phyloP scores from a whole-genome alignment of 2,113 vertebrate genomes.

The Takifugu flavidus region DNA sequence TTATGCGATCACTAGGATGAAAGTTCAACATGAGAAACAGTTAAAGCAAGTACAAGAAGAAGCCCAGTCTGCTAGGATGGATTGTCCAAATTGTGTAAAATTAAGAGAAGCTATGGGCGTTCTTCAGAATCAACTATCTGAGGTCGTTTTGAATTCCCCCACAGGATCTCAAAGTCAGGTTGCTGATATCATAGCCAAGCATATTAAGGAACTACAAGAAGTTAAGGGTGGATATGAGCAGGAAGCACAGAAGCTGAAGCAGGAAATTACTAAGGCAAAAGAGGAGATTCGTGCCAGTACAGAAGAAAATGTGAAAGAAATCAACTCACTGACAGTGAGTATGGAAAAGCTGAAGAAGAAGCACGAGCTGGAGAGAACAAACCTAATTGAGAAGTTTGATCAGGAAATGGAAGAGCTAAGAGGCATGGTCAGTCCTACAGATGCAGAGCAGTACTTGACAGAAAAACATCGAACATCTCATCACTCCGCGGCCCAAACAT shows the following conservation, averaged over 20 bases:
- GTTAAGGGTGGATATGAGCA: constrained; percentile 67
- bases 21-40: constrained; percentile 47
- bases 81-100: constrained; percentile 60
- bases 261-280: constrained; percentile 53
- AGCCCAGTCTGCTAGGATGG: constrained; percentile 4
- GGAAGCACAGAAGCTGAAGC: constrained; percentile 64
- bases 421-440: constrained; percentile 26
- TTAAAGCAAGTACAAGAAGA: constrained; percentile 26
- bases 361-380: constrained; percentile 62
- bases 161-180: constrained; percentile 54
- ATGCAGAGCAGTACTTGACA: constrained; percentile 1
- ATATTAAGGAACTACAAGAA: constrained; percentile 69
- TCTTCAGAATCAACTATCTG: constrained; percentile 41
- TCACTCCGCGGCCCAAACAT: neutral
- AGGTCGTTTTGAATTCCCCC: constrained; percentile 16
- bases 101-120: constrained; percentile 52
- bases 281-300: constrained; percentile 61
- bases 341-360: constrained; percentile 75
- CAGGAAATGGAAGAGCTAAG: constrained; percentile 69
- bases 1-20: constrained; percentile 62
- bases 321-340: constrained; percentile 65
- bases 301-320: constrained; percentile 74
- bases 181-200: constrained; percentile 64
- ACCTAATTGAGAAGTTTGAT: constrained; percentile 59
- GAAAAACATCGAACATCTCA: neutral